Evolutionary conservation across 2,888 invertebrate genomes (phyloP), one percentile per base, ranked within the genome.

Genomic region (Polyommatus icarus): DNA sequence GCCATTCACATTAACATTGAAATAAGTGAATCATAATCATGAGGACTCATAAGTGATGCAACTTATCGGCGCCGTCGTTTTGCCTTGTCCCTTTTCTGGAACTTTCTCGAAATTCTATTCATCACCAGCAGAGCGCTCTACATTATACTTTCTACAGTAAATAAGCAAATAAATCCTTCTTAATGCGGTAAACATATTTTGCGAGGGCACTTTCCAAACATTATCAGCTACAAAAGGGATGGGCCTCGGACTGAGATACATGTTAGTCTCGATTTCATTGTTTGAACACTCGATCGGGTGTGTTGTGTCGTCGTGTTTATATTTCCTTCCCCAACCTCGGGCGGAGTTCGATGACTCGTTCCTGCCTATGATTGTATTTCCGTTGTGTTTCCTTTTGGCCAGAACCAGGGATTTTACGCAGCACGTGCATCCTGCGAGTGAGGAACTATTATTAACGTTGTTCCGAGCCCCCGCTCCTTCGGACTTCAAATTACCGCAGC

Each of bases 281-380:
- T 91, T 90, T 91, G 90, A 88, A 82, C 84, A 83, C 84, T 87
- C 88, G 89, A 91, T 88, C 88, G 84, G 87, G 86, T 87, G 85
- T 86, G 87, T 83, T 81, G 84, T 84, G 82, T 84, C 83, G 85
- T 83, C 83, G 80, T 88, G 87, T 88, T 87, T 88, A 87, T 87
- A 83, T 85, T 90, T 88, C 87, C 85, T 86, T 84, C 85, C 85
- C 85, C 88, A 90, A 90, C 91, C 93, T 92, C 92, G 91, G 80
- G 78, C 81, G 40, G 88, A 87, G 93, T 89, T 93, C 91, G 90
- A 82, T 89, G 92, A 90, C 91, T 86, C 85, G 82, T 83, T 85
- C 85, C 84, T 85, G 85, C 83, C 82, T 89, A 87, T 89, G 89
- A 89, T 90, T 88, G 87, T 87, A 83, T 85, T 91, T 92, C 92